A percentile compares a stretch with the other conserved stretches of the same genome.
Evolutionary conservation across 1,140 invertebrate genomes (phyloP).

Genomic region (Brachionus angularis): DNA sequence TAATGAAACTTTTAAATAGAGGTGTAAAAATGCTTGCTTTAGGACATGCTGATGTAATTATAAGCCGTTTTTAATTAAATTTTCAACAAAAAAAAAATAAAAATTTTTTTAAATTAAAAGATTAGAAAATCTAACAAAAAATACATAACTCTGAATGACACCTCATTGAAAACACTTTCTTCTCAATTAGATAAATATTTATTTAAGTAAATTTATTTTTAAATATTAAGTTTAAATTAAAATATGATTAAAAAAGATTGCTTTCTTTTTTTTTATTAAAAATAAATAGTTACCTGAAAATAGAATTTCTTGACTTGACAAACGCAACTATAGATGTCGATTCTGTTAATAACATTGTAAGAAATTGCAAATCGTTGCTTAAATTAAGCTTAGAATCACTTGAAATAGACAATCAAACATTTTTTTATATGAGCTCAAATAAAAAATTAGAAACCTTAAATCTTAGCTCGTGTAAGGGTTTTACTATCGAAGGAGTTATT

Average conservation of each 20-base stretch:
- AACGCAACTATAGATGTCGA: conserved; percentile 66
- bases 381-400: conserved; percentile 79
- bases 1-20: conserved; percentile 68
- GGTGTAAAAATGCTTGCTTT: conserved; percentile 71
- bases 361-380: conserved; percentile 66
- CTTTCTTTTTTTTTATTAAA: neutral
- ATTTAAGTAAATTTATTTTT: neutral
- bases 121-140: conserved; percentile 23
- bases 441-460: conserved; percentile 68
- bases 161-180: conserved; percentile 47
- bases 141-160: conserved; percentile 6
- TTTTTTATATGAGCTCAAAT: conserved; percentile 65
- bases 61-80: too few relatives aligned
- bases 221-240: too few relatives aligned
- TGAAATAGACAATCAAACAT: conserved; percentile 64
- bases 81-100: neutral
- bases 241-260: too few relatives aligned
- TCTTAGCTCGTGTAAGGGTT: conserved; percentile 68
- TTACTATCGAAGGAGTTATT: conserved; percentile 63
- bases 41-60: conserved; percentile 68
- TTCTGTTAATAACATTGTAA: conserved; percentile 64
- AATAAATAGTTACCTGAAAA: conserved; percentile 54
- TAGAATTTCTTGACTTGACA: conserved; percentile 78
- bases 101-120: neutral
- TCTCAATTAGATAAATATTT: conserved; percentile 17